Evolutionary conservation across 2,888 invertebrate species (phyloP).

Genomic region (Acanthosepion pharaonis): DNA sequence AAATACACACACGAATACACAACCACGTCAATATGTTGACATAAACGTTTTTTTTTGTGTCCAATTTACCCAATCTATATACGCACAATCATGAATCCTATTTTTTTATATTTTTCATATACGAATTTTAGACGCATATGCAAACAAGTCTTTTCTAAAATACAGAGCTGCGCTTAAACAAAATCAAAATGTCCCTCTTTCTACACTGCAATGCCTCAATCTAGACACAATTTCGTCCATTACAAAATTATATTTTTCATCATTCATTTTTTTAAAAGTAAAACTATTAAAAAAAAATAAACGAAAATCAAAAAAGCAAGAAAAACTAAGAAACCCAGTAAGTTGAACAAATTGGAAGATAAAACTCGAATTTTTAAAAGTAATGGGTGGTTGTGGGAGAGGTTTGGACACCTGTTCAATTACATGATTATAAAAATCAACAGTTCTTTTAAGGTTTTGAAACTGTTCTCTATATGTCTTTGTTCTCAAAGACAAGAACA

Average conservation of each 20-base stretch:
- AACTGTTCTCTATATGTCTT: neutral
- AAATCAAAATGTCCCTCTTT: neutral
- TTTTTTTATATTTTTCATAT: neutral
- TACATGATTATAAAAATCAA: neutral
- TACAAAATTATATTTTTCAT: too few species aligned
- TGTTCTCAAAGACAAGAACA: neutral
- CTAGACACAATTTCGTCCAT: neutral
- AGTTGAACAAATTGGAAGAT: neutral
- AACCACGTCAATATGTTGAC: neutral
- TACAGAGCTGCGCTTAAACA: neutral
- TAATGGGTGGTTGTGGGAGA: neutral
- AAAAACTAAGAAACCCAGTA: neutral
- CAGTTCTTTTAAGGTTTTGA: neutral
- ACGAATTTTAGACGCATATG: neutral
- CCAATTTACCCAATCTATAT: too few species aligned
- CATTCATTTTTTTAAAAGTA: neutral
- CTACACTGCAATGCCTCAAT: neutral
- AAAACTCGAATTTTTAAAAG: neutral
- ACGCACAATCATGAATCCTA: neutral
- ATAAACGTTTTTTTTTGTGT: neutral
- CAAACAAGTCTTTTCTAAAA: neutral
- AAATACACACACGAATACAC: neutral
- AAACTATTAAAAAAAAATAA: neutral
- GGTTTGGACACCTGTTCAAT: neutral
- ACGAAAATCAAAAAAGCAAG: neutral